Evolutionary conservation across 2,888 invertebrate species (phyloP).

Genomic region (Melieria picta): DNA sequence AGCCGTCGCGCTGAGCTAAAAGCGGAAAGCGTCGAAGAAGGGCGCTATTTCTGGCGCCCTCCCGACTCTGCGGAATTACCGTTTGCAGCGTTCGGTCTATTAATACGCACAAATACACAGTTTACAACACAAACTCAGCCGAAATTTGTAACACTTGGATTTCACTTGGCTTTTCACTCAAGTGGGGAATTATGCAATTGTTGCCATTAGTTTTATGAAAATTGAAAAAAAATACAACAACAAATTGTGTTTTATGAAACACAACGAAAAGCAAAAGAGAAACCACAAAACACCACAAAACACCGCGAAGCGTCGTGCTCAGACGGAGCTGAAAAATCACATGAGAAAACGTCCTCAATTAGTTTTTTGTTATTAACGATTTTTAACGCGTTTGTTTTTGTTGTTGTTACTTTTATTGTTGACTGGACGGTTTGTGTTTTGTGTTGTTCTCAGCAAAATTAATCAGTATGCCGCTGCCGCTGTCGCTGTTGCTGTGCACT

Average conservation of each 20-base stretch:
- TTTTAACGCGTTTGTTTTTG: constrained; percentile 13
- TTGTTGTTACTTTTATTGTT: constrained; percentile 17
- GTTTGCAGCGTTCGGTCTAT: too few relatives aligned
- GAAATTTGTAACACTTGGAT: too few relatives aligned
- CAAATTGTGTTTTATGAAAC: not conserved
- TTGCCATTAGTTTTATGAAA: too few relatives aligned
- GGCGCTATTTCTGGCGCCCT: too few relatives aligned
- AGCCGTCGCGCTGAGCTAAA: too few relatives aligned
- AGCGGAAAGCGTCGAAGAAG: too few relatives aligned
- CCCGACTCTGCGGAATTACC: too few relatives aligned
- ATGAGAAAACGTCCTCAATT: constrained; percentile 14
- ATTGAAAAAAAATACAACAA: too few relatives aligned
- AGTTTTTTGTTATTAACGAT: constrained; percentile 20
- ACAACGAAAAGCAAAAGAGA: not conserved
- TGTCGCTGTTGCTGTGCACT: constrained; percentile 31
- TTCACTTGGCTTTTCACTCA: too few relatives aligned
- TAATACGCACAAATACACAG: too few relatives aligned
- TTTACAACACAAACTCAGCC: too few relatives aligned
- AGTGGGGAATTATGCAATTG: too few relatives aligned
- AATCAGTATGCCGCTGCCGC: constrained; percentile 42
- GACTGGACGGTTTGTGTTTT: not conserved
- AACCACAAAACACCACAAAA: not conserved
- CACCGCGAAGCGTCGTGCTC: not conserved
- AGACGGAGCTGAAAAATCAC: not conserved
- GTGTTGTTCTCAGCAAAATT: constrained; percentile 26